Percentiles rank a stretch among this genome's conserved stretches.
phyloP scores from a whole-genome alignment of 2,888 invertebrate genomes.

The Lapara coniferarum region DNA sequence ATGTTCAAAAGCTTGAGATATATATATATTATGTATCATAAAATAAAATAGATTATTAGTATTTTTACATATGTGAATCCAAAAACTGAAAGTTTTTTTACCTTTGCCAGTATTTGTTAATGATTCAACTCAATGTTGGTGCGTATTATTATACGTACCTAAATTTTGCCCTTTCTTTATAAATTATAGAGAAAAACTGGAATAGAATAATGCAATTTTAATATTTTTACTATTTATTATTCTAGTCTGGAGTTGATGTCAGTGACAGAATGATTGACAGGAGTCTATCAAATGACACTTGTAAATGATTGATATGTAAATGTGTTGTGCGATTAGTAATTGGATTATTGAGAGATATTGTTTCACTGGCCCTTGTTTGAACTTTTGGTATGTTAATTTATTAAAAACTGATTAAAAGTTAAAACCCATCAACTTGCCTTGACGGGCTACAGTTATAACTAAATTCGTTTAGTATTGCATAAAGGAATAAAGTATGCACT shows the following conservation, averaged over 20 bases:
- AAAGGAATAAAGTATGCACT: not conserved
- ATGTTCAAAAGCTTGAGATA: constrained; percentile 64
- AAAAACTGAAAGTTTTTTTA: constrained; percentile 56
- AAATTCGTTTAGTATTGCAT: not conserved
- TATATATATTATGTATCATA: constrained; percentile 51
- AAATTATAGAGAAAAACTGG: constrained; percentile 15
- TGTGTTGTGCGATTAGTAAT: not conserved
- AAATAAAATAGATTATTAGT: constrained; percentile 37
- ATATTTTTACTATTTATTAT: constrained; percentile 51
- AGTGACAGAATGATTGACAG: constrained; percentile 61
- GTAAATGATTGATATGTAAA: not conserved
- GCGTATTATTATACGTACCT: constrained; percentile 8
- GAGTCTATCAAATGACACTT: constrained; percentile 31
- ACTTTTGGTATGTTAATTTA: not conserved
- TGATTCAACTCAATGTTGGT: constrained; percentile 30
- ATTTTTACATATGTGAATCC: constrained; percentile 28
- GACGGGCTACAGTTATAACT: not conserved
- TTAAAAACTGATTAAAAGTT: not conserved
- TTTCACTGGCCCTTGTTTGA: not conserved
- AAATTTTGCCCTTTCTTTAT: constrained; percentile 26
- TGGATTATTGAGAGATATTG: not conserved
- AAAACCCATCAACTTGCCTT: not conserved
- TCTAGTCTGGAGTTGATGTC: constrained; percentile 70
- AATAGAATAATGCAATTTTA: constrained; percentile 32
- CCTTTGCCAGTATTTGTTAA: constrained; percentile 77